Percentiles rank a stretch among this genome's conserved stretches.
Conservation (phyloP, 53 echinoderm and acorn worm genomes). For the Holothuria leucospilota region DNA sequence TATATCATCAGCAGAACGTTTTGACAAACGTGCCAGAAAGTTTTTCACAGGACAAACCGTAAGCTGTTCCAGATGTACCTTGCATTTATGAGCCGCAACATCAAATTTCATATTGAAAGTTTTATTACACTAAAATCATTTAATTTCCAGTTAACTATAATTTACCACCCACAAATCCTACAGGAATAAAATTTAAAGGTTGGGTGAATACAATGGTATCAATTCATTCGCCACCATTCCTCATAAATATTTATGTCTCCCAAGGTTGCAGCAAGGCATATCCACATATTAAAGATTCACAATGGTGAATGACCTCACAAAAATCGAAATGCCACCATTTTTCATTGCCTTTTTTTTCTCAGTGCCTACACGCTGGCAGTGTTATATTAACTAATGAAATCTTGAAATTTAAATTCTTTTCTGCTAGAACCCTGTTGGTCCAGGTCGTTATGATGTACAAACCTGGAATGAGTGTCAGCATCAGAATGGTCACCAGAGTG, state of each 20-base stretch:
- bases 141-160: too few species aligned
- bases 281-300: too few species aligned
- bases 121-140: too few species aligned
- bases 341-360: background rate
- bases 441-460: constrained; percentile 90
- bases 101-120: too few species aligned
- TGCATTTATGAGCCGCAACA: too few species aligned
- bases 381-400: background rate
- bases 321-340: background rate
- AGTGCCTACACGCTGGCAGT: background rate
- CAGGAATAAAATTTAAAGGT: too few species aligned
- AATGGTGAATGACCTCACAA: too few species aligned
- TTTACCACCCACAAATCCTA: too few species aligned
- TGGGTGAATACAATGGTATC: too few species aligned
- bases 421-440: constrained; percentile 91
- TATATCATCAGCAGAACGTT: constrained; percentile 96
- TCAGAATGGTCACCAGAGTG: constrained; percentile 85
- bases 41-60: constrained; percentile 96
- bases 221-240: too few species aligned
- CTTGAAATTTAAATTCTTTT: background rate
- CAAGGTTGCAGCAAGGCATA: too few species aligned
- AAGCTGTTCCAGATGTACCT: constrained; percentile 7
- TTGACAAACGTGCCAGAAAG: constrained; percentile 92
- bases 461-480: constrained; percentile 90
- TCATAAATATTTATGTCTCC: too few species aligned